Evolutionary conservation across 2,797 vertebrate genomes (phyloP), one percentile per base, ranked within the genome.

Genomic region (Pseudopleuronectes americanus): DNA sequence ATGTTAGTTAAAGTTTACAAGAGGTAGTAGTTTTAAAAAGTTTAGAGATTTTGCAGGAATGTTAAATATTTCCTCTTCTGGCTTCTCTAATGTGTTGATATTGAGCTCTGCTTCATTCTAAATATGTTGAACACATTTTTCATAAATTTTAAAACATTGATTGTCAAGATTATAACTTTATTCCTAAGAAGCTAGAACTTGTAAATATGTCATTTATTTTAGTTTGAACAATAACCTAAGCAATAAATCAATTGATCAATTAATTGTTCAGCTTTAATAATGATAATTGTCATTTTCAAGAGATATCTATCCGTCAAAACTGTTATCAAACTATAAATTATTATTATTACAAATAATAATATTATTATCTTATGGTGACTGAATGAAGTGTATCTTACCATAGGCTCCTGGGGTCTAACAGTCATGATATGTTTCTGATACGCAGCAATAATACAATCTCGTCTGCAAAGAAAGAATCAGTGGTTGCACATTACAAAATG

Each of bases 371-470:
- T 47, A n/a, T 51, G 16, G 0, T 38, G 1, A 38, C 53, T 0
- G 8, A 26, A 19, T 24, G 19, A 49, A 45, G n/a, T 19, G 2
- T 48, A 13, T 61, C 77, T 83, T 81, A 95, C 94, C 93, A 92
- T 92, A 1, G 90, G 68, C 65, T 94, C 90, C 41, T 89, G 86
- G 62, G 71, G 68, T 76, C 79, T 87, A 33, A 74, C 59, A 64
- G 86, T 26, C 67, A 69, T 71, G 22, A 82, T 61, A 21, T 94
- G 87, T 87, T 94, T 95, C 90, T 94, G 92, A 81, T 95, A 95
- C 4, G 94, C 85, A 36, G 92, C 78, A 69, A 95, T 92, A 68
- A 95, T 92, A 33, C 93, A 94, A 52, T 95, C 93, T 59, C 93
- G 85, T 65, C 95, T 95, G 77, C 57, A 82, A 69, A 64, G 19